Base-by-base conservation (phyloP, 1,140 invertebrate species). In the Bradynema listronoti region DNA sequence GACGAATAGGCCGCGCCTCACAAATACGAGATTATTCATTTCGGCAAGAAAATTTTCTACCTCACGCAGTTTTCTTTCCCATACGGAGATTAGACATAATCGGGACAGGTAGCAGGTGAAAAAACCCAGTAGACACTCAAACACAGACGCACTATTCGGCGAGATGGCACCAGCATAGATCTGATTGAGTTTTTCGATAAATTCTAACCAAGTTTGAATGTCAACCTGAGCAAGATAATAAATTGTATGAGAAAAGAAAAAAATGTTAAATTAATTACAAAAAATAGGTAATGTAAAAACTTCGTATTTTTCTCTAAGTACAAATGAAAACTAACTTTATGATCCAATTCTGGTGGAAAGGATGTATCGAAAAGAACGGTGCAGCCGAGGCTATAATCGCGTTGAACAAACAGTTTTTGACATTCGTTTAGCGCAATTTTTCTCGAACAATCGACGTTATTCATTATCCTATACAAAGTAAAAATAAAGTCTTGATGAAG, bases 391-490 rank as follows among this genome's bases (percentile, higher is more conserved):
- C 46, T 30, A 14, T 65, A 63, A 19, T 63, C 61, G n/a, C 61
- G 33, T 66, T 63, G 61, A 34, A 63, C 50, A 34, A 53, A 63
- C 22, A 63, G 5, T 29, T 63, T 63, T 63, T 50, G 63, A 27
- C 61, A 66, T 19, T 63, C 61, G 49, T 63, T 63, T 5, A 63
- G 30, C 25, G 57, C 52, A 32, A 63, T 46, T 47, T 45, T 61
- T 25, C 59, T 29, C 25, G 41, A n/a, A n/a, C n/a, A n/a, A n/a
- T n/a, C n/a, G n/a, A n/a, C n/a, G n/a, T n/a, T n/a, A n/a, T n/a
- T n/a, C n/a, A n/a, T n/a, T n/a, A n/a, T n/a, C n/a, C n/a, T n/a
- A n/a, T n/a, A n/a, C n/a, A n/a, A n/a, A n/a, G n/a, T n/a, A n/a
- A n/a, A n/a, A n/a, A n/a, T n/a, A n/a, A n/a, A n/a, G n/a, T n/a